Conservation (phyloP, 2,888 invertebrate species). For the Margaritifera margaritifera region DNA sequence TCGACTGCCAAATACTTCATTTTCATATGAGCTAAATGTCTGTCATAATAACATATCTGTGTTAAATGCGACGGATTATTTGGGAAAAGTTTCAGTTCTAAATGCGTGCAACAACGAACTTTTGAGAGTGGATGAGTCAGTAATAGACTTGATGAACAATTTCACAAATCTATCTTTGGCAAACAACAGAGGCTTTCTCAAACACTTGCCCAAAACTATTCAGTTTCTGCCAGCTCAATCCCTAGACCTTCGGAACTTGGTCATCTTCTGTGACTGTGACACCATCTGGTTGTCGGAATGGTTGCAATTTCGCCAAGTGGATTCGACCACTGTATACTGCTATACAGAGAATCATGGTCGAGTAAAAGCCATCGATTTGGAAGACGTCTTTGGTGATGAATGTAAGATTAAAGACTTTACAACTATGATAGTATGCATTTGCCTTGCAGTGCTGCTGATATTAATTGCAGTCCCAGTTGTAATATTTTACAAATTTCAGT, state of each 20-base stretch:
- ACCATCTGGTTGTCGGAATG: constrained; percentile 1
- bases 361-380: no score
- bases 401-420: no score
- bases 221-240: constrained; percentile 9
- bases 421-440: no score
- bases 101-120: constrained; percentile 3
- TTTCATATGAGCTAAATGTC: not conserved
- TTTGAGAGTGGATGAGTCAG: not conserved
- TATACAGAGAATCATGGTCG: no score
- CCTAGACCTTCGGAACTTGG: constrained; percentile 1
- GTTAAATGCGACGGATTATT: constrained; percentile 5
- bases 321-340: not conserved
- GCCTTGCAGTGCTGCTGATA: no score
- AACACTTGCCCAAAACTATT: constrained; percentile 7
- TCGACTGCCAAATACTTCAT: not conserved
- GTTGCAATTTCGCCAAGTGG: not conserved
- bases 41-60: constrained; percentile 5
- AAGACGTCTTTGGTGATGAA: no score
- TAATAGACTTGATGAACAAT: no score
- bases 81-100: not conserved
- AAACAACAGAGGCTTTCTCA: not conserved
- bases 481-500: no score
- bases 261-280: constrained; percentile 8
- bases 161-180: no score
- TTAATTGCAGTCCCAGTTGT: no score